Evolutionary conservation across 64 coral and sea anemone genomes (phyloP).

Genomic region (Exaiptasia diaphana): DNA sequence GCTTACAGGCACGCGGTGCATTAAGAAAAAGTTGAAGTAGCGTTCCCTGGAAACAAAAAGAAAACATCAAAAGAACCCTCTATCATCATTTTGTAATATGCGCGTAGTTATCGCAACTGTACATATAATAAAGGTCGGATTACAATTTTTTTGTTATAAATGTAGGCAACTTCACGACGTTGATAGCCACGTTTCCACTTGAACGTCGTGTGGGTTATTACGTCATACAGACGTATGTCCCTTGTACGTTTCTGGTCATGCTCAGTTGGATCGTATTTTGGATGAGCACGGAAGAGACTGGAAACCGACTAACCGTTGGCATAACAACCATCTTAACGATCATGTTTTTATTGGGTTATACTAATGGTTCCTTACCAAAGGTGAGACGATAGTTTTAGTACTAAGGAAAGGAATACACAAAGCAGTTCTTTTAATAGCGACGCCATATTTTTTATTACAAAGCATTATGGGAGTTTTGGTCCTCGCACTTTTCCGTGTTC

Average conservation of each 20-base stretch:
- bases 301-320: conserved; percentile 67
- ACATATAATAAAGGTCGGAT: no score
- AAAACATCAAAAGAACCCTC: no score
- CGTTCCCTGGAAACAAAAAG: no score
- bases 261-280: conserved; percentile 94
- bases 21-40: no score
- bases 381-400: no score
- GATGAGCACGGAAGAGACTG: conserved; percentile 79
- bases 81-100: no score
- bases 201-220: conserved; percentile 81
- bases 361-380: conserved; percentile 81
- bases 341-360: conserved; percentile 83
- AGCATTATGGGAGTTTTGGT: not conserved
- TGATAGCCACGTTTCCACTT: conserved; percentile 52
- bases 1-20: no score
- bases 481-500: no score
- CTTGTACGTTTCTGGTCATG: conserved; percentile 78
- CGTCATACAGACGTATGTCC: conserved; percentile 80
- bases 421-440: no score
- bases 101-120: no score
- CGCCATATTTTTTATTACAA: no score
- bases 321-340: conserved; percentile 94
- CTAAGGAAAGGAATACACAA: no score
- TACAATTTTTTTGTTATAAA: not conserved
- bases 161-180: conserved; percentile 57